phyloP scores from a whole-genome alignment of 2,888 invertebrate species.

The Micoletzkya japonica region DNA sequence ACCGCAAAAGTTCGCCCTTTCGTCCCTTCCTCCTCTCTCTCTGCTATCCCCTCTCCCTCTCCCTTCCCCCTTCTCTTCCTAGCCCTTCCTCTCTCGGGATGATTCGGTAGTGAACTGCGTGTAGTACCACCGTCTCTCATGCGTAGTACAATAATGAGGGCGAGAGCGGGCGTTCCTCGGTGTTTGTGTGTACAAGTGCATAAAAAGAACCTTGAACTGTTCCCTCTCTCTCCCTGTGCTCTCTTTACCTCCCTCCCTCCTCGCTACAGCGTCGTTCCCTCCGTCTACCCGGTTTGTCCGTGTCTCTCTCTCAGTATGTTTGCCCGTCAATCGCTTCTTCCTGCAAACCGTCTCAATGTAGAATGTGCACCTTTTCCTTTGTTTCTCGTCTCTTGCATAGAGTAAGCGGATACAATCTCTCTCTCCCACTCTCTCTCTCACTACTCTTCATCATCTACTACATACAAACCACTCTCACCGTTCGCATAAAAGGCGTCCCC shows the following conservation, averaged over 20 bases:
- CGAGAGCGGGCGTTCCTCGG: slow-evolving; percentile 7
- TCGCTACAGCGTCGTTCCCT: slow-evolving; percentile 12
- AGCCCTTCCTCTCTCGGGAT: neutral
- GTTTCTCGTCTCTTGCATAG: no score
- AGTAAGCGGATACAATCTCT: neutral
- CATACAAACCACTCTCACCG: no score
- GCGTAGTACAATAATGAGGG: neutral
- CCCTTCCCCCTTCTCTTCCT: neutral
- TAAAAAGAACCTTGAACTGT: slow-evolving; percentile 27
- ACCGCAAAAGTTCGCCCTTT: neutral
- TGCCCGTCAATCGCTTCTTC: no score
- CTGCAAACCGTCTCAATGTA: no score
- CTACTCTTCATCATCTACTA: neutral
- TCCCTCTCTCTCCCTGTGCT: slow-evolving; percentile 16
- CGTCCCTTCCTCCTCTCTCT: neutral
- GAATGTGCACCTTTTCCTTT: no score
- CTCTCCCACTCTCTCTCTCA: slow-evolving; percentile 32
- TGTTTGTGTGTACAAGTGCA: slow-evolving; percentile 28
- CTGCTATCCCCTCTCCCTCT: neutral
- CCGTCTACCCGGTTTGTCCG: neutral
- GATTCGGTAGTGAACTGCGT: no score
- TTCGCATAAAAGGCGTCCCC: no score
- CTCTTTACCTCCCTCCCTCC: neutral
- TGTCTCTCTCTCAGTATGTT: no score
- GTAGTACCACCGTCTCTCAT: no score